Percentiles rank a stretch among this genome's conserved stretches.
Evolutionary conservation across 2,797 vertebrate genomes (phyloP).

Genomic region (Acrossocheilus fasciatus): DNA sequence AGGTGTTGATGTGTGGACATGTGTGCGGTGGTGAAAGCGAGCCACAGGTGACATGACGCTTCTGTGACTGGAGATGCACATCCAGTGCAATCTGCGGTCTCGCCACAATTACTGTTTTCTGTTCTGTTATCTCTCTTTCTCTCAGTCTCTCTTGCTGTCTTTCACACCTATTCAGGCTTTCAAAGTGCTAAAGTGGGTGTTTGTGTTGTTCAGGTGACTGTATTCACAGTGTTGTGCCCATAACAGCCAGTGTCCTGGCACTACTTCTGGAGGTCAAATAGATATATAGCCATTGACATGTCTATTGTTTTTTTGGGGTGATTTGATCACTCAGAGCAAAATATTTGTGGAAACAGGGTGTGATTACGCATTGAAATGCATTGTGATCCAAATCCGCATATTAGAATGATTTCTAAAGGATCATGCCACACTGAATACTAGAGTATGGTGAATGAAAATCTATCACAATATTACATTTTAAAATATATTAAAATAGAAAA

Average conservation of each 20-base stretch:
- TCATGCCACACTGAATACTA: not conserved
- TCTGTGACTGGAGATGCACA: slow-evolving; percentile 50
- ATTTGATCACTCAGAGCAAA: not conserved
- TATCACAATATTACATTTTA: not conserved
- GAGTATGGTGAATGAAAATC: not conserved
- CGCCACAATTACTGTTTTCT: slow-evolving; percentile 30
- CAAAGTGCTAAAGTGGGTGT: slow-evolving; percentile 38
- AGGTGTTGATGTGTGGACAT: slow-evolving; percentile 57
- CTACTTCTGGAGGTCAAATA: slow-evolving; percentile 69
- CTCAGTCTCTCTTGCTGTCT: not conserved
- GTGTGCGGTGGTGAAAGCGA: slow-evolving; percentile 59
- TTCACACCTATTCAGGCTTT: slow-evolving; percentile 33
- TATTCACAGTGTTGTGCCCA: slow-evolving; percentile 76
- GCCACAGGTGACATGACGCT: slow-evolving; percentile 52
- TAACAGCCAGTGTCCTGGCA: slow-evolving; percentile 68
- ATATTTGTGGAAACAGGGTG: not conserved
- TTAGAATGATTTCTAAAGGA: not conserved
- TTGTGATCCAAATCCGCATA: not conserved
- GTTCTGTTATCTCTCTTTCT: slow-evolving; percentile 8
- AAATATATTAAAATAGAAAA: not conserved
- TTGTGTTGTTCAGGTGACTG: slow-evolving; percentile 76
- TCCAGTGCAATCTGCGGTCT: slow-evolving; percentile 22
- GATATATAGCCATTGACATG: not conserved
- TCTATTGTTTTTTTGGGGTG: not conserved
- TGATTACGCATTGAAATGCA: not conserved